Evolutionary conservation across 2,797 vertebrate species (phyloP).

Genomic region (Rhodeus uyekii): DNA sequence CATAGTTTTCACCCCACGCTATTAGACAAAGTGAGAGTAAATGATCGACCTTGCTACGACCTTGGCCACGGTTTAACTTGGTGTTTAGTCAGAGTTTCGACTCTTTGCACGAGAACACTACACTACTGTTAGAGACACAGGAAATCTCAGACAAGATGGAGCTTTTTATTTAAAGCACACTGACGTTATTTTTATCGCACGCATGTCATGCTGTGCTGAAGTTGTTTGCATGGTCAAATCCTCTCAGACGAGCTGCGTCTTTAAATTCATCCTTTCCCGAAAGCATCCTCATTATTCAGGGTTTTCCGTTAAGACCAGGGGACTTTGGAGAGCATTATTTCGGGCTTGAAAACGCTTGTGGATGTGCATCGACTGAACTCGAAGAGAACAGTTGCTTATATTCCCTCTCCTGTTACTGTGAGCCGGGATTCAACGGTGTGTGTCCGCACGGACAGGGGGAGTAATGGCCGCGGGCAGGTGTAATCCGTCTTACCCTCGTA

Average conservation of each 20-base stretch:
- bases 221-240: neutral
- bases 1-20: no score
- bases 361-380: constrained; percentile 6
- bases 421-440: neutral
- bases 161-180: neutral
- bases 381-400: neutral
- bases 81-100: no score
- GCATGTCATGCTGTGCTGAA: neutral
- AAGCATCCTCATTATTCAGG: neutral
- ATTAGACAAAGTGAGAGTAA: no score
- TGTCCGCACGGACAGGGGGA: neutral
- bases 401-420: neutral
- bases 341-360: neutral
- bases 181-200: neutral
- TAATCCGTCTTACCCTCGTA: constrained; percentile 84
- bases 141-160: no score
- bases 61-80: no score
- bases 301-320: neutral
- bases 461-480: neutral
- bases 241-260: constrained; percentile 2
- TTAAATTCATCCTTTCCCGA: neutral
- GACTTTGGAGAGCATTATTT: no score
- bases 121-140: no score
- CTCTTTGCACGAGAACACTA: no score
- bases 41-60: no score